Base-by-base conservation (phyloP, 2,113 vertebrate species). In the Forbesichthys papilliferus region DNA sequence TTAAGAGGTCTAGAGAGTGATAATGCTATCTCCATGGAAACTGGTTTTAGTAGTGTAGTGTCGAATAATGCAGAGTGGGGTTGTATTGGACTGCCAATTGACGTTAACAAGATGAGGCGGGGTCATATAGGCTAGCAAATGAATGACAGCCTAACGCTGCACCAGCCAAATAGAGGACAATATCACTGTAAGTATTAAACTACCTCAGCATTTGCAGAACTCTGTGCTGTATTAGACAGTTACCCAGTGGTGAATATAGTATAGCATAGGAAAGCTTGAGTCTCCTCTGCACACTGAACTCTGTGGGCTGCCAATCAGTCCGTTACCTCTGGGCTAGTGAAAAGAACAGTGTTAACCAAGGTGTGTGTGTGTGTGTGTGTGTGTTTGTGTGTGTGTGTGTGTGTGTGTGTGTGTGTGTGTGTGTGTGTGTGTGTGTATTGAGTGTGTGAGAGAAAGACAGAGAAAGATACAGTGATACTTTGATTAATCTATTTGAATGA, bases 51-150 rank as follows among this genome's bases (percentile, higher is more conserved):
- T 42, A 42, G 36, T 42, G 36, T 42, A 42, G 36, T 42, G 36
- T 42, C 5, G 0, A 8, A 8, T 42, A 42, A 42, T 42, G 36
- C 52, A n/a, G 52, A n/a, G 13, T n/a, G 6, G 52, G 52, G 52
- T 54, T n/a, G 36, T 42, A 54, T 54, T 54, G 13, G 6, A 14
- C 52, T 52, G 13, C 49, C 49, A 52, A 11, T 52, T 54, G 52
- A 51, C 46, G 36, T 52, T 69, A 20, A 66, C n/a, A 36, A 62
- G 68, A 64, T 53, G 52, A 53, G 27, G 36, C 36, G 12, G 65
- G 66, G 69, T 72, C 69, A 81, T 59, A 58, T 20, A 42, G 61
- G 66, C 69, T 72, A 68, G 14, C 34, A 58, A 20, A 10, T 48
- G 60, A 64, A 27, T 61, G 67, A 65, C 67, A 60, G 52, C 6